Evolutionary conservation across 2,797 vertebrate genomes (phyloP), one percentile per base, ranked within the genome.

Genomic region (Cyclopterus lumpus): DNA sequence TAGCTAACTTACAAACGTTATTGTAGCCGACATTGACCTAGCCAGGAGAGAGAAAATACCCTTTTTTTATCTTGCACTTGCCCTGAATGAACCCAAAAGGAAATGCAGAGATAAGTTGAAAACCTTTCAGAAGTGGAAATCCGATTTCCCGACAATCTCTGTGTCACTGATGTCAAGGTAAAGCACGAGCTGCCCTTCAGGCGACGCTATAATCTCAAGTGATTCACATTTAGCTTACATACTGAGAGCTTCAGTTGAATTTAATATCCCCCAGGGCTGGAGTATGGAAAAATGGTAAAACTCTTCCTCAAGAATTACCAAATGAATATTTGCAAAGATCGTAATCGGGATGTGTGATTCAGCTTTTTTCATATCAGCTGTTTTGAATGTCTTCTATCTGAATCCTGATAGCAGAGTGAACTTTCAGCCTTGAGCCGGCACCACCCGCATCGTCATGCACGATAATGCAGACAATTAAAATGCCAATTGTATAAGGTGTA

Each of bases 381-480:
- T 34, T 73, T 68, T 36, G 26, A 28, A 79, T 72, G 60, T 73
- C 15, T 11, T 24, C 32, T 81, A 83, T 86, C 82, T 58, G 0
- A 30, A 59, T 51, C 34, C 26, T 30, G 44, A 82, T 22, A 80
- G 28, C 58, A 54, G 20, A 49, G 28, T 73, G 76, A 85, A 86
- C 85, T 81, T 86, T 90, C 64, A 86, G 11, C 84, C 40, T 38
- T 59, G 60, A 46, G 1, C 14, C 42, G 6, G 3, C 57, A 49
- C n/a, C 59, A 57, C 26, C 14, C 8, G 26, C 15, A 8, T 61
- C 1, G 22, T 59, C 72, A 67, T 16, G 1, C 14, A 8, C n/a
- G 80, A 89, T 83, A 83, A 85, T 49, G 2, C 38, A 34, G 42
- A 73, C 42, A 78, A 60, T 81, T 78, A 84, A 75, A 77, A n/a